These are phyloP conservation scores for Macropodus opercularis DNA, from an alignment of 2,797 vertebrate species.

Conservation along the genomic window DNA sequence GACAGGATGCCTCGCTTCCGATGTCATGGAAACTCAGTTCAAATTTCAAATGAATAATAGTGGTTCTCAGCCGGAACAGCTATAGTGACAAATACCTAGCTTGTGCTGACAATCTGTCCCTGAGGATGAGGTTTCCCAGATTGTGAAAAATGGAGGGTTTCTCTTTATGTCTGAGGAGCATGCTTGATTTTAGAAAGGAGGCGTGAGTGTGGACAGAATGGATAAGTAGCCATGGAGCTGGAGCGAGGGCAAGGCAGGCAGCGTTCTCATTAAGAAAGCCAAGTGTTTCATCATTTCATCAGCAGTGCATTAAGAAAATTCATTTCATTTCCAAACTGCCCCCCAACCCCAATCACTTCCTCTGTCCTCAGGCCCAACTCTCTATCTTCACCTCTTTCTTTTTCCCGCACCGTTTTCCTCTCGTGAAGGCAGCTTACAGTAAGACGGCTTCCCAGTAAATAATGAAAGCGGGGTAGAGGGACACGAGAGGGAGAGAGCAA, in stretches of 20 bases:
- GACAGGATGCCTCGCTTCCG: conserved; percentile 32
- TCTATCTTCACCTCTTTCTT: conserved; percentile 43
- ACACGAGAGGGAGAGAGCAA: conserved; percentile 11
- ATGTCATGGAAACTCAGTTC: conserved; percentile 52
- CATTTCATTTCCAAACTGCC: conserved; percentile 59
- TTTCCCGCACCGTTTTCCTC: conserved; percentile 17
- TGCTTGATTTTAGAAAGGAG: conserved; percentile 36
- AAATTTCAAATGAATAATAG: conserved; percentile 30
- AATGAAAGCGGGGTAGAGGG: conserved; percentile 58
- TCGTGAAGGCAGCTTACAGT: conserved; percentile 66
- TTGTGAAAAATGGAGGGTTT: conserved; percentile 41
- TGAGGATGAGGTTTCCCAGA: conserved; percentile 29
- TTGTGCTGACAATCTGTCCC: conserved; percentile 18
- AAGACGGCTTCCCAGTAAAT: conserved; percentile 63
- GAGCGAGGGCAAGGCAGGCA: conserved; percentile 21
- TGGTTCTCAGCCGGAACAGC: conserved; percentile 34
- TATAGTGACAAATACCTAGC: conserved; percentile 25
- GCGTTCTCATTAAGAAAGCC: conserved; percentile 59
- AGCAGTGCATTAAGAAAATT: conserved; percentile 64
- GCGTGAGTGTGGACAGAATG: conserved; percentile 50
- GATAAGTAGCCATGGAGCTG: conserved; percentile 43
- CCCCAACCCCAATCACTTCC: conserved; percentile 6
- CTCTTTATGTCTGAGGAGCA: conserved; percentile 26
- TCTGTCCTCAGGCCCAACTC: conserved; percentile 44
- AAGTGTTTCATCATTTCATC: conserved; percentile 71